A percentile compares a stretch with the other conserved stretches of the same genome.
These are phyloP conservation scores for Orientallactaga bullata DNA, from an alignment of 2,113 vertebrate genomes.

Conservation along the genomic window DNA sequence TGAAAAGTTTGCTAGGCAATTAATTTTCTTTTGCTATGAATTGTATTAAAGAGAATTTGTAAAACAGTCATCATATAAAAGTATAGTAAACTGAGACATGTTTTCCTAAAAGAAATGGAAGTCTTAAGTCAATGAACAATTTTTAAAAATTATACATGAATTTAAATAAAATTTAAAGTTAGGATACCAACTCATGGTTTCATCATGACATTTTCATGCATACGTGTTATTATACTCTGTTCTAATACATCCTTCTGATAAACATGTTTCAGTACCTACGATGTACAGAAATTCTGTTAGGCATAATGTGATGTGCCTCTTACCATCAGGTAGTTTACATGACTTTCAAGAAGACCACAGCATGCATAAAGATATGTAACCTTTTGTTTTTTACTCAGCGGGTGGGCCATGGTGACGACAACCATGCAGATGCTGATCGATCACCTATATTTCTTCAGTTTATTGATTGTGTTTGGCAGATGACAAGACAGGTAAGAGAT, in stretches of 20 bases:
- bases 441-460: conserved; percentile 99
- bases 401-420: conserved; percentile 95
- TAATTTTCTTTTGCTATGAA: neutral
- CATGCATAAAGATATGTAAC: neutral
- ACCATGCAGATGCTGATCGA: conserved; percentile 95
- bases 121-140: neutral
- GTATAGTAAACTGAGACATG: neutral
- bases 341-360: neutral
- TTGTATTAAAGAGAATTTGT: conserved; percentile 8
- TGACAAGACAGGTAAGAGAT: conserved; percentile 94
- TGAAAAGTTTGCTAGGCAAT: neutral
- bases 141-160: neutral
- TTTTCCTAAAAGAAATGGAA: conserved; percentile 47
- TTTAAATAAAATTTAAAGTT: neutral
- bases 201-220: neutral
- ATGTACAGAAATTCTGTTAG: neutral
- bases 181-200: neutral
- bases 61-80: conserved; percentile 31
- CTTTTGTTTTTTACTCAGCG: conserved; percentile 86
- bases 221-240: neutral
- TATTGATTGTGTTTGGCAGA: conserved; percentile 99
- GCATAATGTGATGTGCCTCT: neutral
- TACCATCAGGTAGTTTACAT: neutral
- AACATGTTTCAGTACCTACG: neutral
- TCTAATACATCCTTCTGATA: neutral